Percentiles rank a stretch among this genome's conserved stretches.
These are phyloP conservation scores for Saccostrea cuccullata DNA, from an alignment of 1,140 invertebrate species.

Conservation along the genomic window DNA sequence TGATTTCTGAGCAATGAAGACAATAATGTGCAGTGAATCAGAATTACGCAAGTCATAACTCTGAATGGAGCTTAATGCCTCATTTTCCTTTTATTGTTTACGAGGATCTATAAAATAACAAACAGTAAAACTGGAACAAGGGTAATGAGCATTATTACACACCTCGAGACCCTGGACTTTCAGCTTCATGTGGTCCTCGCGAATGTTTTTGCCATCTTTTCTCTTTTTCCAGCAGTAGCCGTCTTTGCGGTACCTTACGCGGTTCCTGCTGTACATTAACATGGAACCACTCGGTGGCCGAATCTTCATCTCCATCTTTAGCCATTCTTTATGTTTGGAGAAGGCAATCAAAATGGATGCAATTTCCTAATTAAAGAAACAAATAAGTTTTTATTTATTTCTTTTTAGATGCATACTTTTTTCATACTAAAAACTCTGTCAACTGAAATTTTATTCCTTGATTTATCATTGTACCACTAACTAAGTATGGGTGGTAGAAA, in stretches of 20 bases:
- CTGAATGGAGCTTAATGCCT: no score
- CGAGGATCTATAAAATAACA: no score
- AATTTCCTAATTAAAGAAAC: conserved; percentile 89
- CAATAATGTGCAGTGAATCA: no score
- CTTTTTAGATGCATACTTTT: no score
- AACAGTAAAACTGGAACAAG: no score
- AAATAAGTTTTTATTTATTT: not conserved
- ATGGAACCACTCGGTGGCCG: conserved; percentile 97
- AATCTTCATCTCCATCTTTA: conserved; percentile 97
- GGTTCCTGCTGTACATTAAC: conserved; percentile 96
- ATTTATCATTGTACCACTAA: no score
- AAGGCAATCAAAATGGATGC: conserved; percentile 98
- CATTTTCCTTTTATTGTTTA: no score
- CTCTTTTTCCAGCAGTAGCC: conserved; percentile 99
- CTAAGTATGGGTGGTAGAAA: no score
- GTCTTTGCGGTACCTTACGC: conserved; percentile 96
- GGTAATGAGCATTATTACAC: conserved; percentile 66
- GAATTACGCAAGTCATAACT: no score
- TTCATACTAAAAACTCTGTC: no score
- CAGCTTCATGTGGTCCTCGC: conserved; percentile 99
- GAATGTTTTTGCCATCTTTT: conserved; percentile 97
- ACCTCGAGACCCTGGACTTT: conserved; percentile 98
- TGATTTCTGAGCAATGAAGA: no score
- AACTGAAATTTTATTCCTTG: no score
- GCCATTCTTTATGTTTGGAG: conserved; percentile 96